These are phyloP conservation scores for Dascyllus trimaculatus DNA, from an alignment of 2,113 vertebrate genomes.

Conservation along the genomic window DNA sequence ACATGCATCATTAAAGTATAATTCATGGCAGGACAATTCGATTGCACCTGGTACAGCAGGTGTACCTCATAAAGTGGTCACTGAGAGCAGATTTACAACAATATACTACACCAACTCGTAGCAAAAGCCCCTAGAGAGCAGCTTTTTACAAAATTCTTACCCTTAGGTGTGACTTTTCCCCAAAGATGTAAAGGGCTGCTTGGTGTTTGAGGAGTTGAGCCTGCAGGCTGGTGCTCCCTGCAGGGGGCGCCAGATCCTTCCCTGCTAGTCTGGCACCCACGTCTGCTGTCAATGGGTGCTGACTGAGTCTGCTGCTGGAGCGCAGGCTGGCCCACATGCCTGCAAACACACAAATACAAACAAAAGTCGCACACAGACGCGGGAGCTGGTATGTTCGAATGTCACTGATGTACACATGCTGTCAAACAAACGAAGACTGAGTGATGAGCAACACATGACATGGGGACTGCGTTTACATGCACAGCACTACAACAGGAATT, in stretches of 20 bases:
- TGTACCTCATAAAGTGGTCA: no score
- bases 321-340: slow-evolving; percentile 98
- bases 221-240: slow-evolving; percentile 89
- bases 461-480: slow-evolving; percentile 69
- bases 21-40: no score
- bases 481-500: slow-evolving; percentile 46
- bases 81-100: neutral
- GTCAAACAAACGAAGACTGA: slow-evolving; percentile 65
- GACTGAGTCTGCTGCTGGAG: slow-evolving; percentile 92
- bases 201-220: slow-evolving; percentile 93
- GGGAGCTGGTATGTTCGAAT: slow-evolving; percentile 28
- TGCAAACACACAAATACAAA: slow-evolving; percentile 74
- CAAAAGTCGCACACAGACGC: slow-evolving; percentile 32
- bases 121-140: neutral
- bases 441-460: slow-evolving; percentile 64
- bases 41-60: no score
- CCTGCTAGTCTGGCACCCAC: slow-evolving; percentile 91
- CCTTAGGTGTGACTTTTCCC: slow-evolving; percentile 97
- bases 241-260: slow-evolving; percentile 90
- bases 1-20: no score
- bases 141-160: slow-evolving; percentile 80
- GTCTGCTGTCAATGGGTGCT: slow-evolving; percentile 83
- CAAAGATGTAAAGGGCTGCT: slow-evolving; percentile 96
- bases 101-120: neutral
- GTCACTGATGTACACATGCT: slow-evolving; percentile 48